Conservation (phyloP, 1,140 invertebrate genomes). For the Ceratina australensis region DNA sequence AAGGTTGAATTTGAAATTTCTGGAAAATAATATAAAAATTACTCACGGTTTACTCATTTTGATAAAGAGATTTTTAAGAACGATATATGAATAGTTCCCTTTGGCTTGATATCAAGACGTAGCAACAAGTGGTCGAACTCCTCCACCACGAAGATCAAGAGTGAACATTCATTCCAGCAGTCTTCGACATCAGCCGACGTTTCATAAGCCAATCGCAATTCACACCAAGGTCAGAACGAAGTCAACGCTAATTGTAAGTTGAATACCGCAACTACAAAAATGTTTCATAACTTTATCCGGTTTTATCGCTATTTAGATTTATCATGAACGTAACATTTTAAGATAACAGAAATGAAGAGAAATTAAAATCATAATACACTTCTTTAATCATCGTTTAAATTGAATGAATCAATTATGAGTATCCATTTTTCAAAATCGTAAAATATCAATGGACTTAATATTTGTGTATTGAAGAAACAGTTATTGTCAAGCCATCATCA, state of each 20-base stretch:
- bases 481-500: too few species aligned
- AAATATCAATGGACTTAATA: too few species aligned
- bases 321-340: background rate
- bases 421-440: background rate
- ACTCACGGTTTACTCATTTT: slow-evolving; percentile 71
- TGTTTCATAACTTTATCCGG: slow-evolving; percentile 27
- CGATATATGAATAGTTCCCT: background rate
- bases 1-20: background rate
- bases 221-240: slow-evolving; percentile 30
- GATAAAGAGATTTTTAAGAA: background rate
- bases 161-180: slow-evolving; percentile 28
- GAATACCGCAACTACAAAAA: background rate
- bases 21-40: slow-evolving; percentile 14
- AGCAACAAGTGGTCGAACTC: slow-evolving; percentile 66
- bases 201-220: slow-evolving; percentile 58
- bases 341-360: background rate
- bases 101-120: background rate
- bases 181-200: slow-evolving; percentile 62
- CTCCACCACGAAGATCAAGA: slow-evolving; percentile 18
- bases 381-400: background rate
- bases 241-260: slow-evolving; percentile 4
- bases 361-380: background rate
- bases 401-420: background rate
- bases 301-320: slow-evolving; percentile 5
- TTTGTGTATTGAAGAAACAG: too few species aligned